Evolutionary conservation across 1,140 invertebrate species (phyloP), one percentile per base, ranked within the genome.

Genomic region (Rhopalosiphum maidis): DNA sequence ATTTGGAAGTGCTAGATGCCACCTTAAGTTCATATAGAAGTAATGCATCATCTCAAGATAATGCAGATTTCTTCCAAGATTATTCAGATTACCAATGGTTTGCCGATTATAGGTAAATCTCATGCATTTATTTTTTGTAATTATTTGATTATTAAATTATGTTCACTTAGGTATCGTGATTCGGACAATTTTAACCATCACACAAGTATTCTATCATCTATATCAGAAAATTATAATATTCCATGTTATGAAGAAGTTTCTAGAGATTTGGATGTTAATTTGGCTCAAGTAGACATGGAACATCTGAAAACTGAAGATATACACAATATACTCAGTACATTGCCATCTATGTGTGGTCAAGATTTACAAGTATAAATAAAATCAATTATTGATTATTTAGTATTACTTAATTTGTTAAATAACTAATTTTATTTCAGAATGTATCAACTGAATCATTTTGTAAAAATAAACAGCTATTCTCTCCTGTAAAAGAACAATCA

Each of bases 231-330:
- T 8, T 97, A 98, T 93, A 97, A 97, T 94, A 54, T 93, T 55
- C 91, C 91, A 22, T 93, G 91, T 41, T 98, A 98, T 95, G 98
- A 98, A 95, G 98, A 98, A 94, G 95, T 98, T 94, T 97, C 98
- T 77, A 96, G 97, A 94, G 98, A 98, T 95, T 96, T 98, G 95
- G 98, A 99, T 95, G 98, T 98, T 93, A 98, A 98, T 95, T 96
- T 99, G 94, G 98, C 98, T 46, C 98, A 99, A 95, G 98, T 98
- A 55, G 98, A 99, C 95, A 99, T 99, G 97, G 98, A 99, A 95
- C 98, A 98, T 95, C 99, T 98, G 95, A 96, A 97, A 94, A 98
- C 97, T 21, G 97, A 98, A 95, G 98, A 99, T 95, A 99, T 99
- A 94, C 97, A 98, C 95, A 97, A 97, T 93, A 96, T 98, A 94